Percentiles rank a stretch among this genome's conserved stretches.
These are phyloP conservation scores for Hypotaenidia okinawae DNA, from an alignment of 2,797 vertebrate species.

Conservation along the genomic window DNA sequence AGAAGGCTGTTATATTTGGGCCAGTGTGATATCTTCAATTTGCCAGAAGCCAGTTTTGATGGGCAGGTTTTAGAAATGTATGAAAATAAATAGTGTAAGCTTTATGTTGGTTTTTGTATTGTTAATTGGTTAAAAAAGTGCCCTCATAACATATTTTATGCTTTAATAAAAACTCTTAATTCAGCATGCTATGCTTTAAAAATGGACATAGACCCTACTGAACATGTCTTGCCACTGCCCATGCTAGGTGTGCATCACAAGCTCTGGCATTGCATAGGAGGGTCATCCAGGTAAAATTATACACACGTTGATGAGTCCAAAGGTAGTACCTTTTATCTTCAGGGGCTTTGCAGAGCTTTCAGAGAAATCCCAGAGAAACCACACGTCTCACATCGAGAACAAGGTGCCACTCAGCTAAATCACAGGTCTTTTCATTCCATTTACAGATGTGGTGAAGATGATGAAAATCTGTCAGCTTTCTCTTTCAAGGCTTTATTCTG, in stretches of 20 bases:
- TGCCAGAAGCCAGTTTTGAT: background rate
- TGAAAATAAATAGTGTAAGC: background rate
- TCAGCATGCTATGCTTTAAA: background rate
- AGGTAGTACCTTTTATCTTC: background rate
- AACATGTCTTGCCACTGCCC: background rate
- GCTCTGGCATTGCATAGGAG: background rate
- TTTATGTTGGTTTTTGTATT: background rate
- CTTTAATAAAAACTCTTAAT: background rate
- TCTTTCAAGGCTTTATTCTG: background rate
- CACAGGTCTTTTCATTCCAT: background rate
- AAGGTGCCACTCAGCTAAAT: background rate
- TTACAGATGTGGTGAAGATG: background rate
- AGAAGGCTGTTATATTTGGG: background rate
- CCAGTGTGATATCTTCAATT: background rate
- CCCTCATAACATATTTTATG: background rate
- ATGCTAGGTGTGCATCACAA: rapidly evolving
- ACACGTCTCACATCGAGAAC: background rate
- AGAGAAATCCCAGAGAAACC: background rate
- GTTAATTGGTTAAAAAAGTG: background rate
- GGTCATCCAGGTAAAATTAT: background rate
- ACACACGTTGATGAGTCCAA: background rate
- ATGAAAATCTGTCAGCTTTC: background rate
- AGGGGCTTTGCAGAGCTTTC: background rate
- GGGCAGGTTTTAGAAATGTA: background rate
- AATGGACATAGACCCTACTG: background rate